Base-by-base conservation (phyloP, 2,888 invertebrate species). In the Cremastobaeus sp. region DNA sequence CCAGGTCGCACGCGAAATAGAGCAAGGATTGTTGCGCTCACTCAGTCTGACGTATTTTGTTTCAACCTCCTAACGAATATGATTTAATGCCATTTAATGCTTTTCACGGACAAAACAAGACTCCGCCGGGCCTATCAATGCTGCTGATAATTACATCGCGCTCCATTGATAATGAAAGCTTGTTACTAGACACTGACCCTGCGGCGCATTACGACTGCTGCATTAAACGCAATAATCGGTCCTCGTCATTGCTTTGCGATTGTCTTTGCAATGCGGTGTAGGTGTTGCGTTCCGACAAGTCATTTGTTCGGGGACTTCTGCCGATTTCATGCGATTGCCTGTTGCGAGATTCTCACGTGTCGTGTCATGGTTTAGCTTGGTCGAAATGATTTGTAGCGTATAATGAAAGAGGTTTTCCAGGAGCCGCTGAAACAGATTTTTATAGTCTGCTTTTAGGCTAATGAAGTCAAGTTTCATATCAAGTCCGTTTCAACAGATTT, bases 1-100 rank as follows among this genome's bases (percentile, higher is more conserved):
- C 80, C 81, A 82, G 82, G 82, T 80, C 81, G 76, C 74, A 43
- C 47, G 66, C 72, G 57, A 74, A 75, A 75, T 75, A 62, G 74
- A 52, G 41, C 70, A 75, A 75, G 74, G 74, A 70, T 75, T 75
- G 74, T 71, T 48, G 57, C 68, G 48, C 59, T 57, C 59, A 48
- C 70, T 21, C 50, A 35, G 11, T 12, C 55, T 35, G 55, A 55
- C 64, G 45, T 64, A 50, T 64, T 57, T 50, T 43, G 57, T 71
- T 64, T 70, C 52, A 30, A 12, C 50, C 57, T 50, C 47, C 52
- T 72, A 52, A 59, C 65, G 17, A 47, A 50, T 17, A 52, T 34
- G 59, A 30, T 72, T 65, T 65, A 72, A 65, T 65, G 25, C 47
- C 50, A 37, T 65, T 59, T 65, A n/a, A n/a, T n/a, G n/a, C n/a